Percentiles rank a stretch among this genome's conserved stretches.
phyloP scores from a whole-genome alignment of 2,113 vertebrate species.

The Lontra canadensis region DNA sequence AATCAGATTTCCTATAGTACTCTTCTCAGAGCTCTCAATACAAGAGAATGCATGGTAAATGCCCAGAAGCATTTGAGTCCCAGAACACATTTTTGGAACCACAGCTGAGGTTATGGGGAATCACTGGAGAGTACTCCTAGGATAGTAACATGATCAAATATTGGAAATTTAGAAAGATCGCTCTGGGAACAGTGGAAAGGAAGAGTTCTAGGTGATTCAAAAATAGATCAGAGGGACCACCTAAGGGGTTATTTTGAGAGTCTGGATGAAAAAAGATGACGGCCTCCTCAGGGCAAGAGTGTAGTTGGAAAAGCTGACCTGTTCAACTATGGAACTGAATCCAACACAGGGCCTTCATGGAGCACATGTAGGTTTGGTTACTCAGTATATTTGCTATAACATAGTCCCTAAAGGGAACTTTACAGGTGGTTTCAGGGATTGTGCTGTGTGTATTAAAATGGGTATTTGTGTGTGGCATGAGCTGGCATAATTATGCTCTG shows the following conservation, averaged over 20 bases:
- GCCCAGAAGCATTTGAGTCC: background rate
- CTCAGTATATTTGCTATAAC: background rate
- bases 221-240: background rate
- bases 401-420: background rate
- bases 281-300: background rate
- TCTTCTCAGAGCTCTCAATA: conserved; percentile 18
- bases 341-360: background rate
- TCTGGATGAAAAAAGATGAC: background rate
- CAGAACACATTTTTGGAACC: conserved; percentile 11
- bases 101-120: background rate
- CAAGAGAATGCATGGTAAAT: background rate
- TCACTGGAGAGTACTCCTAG: background rate
- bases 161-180: background rate
- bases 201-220: background rate
- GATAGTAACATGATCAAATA: background rate
- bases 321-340: background rate
- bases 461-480: conserved; percentile 37
- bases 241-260: background rate
- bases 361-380: background rate
- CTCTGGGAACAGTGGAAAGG: background rate
- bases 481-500: conserved; percentile 48
- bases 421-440: background rate
- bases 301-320: background rate
- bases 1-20: background rate
- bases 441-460: conserved; percentile 5